Conservation (phyloP, 2,113 vertebrate species). For the Hippolais icterina region DNA sequence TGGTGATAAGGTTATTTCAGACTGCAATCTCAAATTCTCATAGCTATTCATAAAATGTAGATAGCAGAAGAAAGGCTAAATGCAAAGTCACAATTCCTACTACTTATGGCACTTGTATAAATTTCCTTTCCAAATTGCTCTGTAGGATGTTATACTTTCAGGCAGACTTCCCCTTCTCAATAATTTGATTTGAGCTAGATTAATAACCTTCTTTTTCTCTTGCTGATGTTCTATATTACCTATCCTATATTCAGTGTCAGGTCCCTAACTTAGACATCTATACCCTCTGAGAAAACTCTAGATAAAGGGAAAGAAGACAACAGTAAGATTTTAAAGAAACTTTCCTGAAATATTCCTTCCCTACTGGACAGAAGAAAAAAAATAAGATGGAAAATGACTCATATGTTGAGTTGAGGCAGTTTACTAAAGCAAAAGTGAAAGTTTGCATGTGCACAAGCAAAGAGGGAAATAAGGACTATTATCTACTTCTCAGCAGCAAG, state of each 20-base stretch:
- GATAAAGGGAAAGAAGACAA: neutral
- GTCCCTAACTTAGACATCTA: neutral
- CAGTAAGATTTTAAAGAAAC: neutral
- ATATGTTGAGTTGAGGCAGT: neutral
- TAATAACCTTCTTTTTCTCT: constrained; percentile 38
- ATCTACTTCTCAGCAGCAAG: neutral
- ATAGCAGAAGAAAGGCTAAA: neutral
- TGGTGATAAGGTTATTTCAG: neutral
- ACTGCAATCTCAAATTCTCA: neutral
- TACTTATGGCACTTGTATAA: neutral
- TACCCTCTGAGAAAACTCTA: constrained; percentile 23
- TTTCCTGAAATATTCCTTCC: constrained; percentile 12
- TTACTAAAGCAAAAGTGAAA: neutral
- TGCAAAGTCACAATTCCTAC: neutral
- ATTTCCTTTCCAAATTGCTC: neutral
- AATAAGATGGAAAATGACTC: neutral
- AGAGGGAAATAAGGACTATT: neutral
- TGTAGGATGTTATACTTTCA: neutral
- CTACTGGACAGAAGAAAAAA: neutral
- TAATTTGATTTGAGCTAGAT: neutral
- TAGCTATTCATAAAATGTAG: neutral
- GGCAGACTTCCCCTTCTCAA: neutral
- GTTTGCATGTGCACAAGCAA: neutral
- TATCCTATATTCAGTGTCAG: constrained; percentile 20
- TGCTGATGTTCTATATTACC: constrained; percentile 9